These are phyloP conservation scores for Channa striata DNA, from an alignment of 2,797 vertebrate species.

Conservation along the genomic window DNA sequence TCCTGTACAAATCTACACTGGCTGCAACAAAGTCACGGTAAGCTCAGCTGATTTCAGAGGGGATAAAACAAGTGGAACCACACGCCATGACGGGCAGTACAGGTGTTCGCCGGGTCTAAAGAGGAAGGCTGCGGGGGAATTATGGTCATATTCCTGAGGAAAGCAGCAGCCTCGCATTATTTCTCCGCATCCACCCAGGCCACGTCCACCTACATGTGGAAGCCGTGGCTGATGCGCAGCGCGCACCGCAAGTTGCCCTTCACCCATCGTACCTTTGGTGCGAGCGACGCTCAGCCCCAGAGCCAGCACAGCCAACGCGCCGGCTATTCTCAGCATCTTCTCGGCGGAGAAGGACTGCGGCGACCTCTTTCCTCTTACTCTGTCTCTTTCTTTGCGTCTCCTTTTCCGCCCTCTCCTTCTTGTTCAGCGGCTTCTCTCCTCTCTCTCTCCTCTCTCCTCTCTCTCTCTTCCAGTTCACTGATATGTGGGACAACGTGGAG, in stretches of 20 bases:
- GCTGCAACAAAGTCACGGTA: slow-evolving; percentile 38
- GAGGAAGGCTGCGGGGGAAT: slow-evolving; percentile 17
- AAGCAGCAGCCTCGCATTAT: too few relatives aligned
- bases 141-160: background rate
- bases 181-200: slow-evolving; percentile 34
- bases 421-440: slow-evolving; percentile 33
- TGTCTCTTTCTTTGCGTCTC: slow-evolving; percentile 14
- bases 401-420: slow-evolving; percentile 13
- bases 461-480: slow-evolving; percentile 51
- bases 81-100: slow-evolving; percentile 20
- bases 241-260: slow-evolving; percentile 69
- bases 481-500: slow-evolving; percentile 54
- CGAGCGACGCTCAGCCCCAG: slow-evolving; percentile 82
- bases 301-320: slow-evolving; percentile 73
- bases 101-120: slow-evolving; percentile 24
- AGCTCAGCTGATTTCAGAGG: slow-evolving; percentile 1
- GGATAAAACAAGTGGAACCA: slow-evolving; percentile 31
- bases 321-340: slow-evolving; percentile 80
- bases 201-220: background rate
- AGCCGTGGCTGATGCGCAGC: slow-evolving; percentile 33
- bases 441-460: slow-evolving; percentile 17
- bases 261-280: slow-evolving; percentile 89
- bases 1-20: background rate
- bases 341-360: slow-evolving; percentile 48
- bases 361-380: slow-evolving; percentile 60